phyloP scores from a whole-genome alignment of 1,140 invertebrate genomes.

The Stratiolaelaps scimitus region DNA sequence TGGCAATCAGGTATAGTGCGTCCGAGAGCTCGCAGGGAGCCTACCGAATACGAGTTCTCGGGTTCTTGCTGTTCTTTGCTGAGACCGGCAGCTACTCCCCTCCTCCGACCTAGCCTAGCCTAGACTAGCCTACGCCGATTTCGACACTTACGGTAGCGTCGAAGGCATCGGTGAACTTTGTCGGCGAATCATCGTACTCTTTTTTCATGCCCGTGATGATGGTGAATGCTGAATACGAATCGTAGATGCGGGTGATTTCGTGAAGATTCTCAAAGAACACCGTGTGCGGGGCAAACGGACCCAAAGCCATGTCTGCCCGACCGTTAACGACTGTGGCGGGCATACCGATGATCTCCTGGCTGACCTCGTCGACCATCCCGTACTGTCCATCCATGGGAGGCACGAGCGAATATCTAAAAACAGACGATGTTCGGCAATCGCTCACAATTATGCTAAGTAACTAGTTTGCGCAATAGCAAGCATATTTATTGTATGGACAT shows the following conservation, averaged over 20 bases:
- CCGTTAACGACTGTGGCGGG: not conserved
- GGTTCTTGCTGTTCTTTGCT: no score
- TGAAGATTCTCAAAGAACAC: not conserved
- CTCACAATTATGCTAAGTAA: not conserved
- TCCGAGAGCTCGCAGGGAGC: no score
- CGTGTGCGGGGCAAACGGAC: not conserved
- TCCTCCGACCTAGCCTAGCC: no score
- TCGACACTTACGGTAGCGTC: no score
- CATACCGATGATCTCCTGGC: slow-evolving; percentile 2
- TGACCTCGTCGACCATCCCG: not conserved
- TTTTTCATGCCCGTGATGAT: not conserved
- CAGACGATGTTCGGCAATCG: not conserved
- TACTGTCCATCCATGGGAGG: slow-evolving; percentile 1
- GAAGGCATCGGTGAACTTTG: not conserved
- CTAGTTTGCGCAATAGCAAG: not conserved
- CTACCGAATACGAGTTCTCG: no score
- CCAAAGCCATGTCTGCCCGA: not conserved
- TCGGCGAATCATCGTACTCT: not conserved
- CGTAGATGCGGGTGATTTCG: slow-evolving; percentile 5
- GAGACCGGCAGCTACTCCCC: no score
- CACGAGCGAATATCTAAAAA: not conserved
- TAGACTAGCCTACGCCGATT: no score
- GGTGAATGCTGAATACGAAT: not conserved
- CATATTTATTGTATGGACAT: not conserved
- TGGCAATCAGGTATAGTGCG: no score